A percentile compares a stretch with the other conserved stretches of the same genome.
Conservation (phyloP, 2,113 vertebrate genomes). For the Syngnathoides biaculeatus region DNA sequence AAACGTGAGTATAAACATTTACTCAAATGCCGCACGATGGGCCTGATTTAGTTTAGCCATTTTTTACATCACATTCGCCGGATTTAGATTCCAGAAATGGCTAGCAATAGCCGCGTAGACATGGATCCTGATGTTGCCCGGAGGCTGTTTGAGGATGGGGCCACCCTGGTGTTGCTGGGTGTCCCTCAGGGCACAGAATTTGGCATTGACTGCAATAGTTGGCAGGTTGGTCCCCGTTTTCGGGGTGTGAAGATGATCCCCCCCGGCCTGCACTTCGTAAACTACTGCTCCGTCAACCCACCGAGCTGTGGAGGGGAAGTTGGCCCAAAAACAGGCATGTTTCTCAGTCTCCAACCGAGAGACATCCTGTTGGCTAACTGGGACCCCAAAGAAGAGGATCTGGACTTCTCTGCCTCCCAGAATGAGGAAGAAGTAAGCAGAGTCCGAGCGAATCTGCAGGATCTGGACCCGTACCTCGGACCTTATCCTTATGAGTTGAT, state of each 20-base stretch:
- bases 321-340: conserved; percentile 84
- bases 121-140: conserved; percentile 85
- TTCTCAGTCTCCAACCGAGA: conserved; percentile 79
- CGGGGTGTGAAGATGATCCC: conserved; percentile 95
- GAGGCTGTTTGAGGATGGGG: conserved; percentile 88
- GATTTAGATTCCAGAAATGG: conserved; percentile 32
- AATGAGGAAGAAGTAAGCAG: conserved; percentile 76
- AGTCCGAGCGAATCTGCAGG: conserved; percentile 74
- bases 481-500: conserved; percentile 87
- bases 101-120: conserved; percentile 50
- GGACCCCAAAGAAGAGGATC: conserved; percentile 77
- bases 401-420: conserved; percentile 74
- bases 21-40: neutral
- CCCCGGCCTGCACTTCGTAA: conserved; percentile 89
- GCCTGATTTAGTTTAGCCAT: neutral
- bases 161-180: conserved; percentile 81
- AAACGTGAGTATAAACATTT: neutral
- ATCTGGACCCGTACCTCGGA: conserved; percentile 84
- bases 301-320: conserved; percentile 69
- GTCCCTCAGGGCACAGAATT: conserved; percentile 88
- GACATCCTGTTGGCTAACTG: conserved; percentile 81
- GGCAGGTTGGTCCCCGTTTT: conserved; percentile 89
- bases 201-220: conserved; percentile 89
- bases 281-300: conserved; percentile 78
- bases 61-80: neutral